Conservation (phyloP, 2,797 vertebrate genomes). For the Sebastes diploproa region DNA sequence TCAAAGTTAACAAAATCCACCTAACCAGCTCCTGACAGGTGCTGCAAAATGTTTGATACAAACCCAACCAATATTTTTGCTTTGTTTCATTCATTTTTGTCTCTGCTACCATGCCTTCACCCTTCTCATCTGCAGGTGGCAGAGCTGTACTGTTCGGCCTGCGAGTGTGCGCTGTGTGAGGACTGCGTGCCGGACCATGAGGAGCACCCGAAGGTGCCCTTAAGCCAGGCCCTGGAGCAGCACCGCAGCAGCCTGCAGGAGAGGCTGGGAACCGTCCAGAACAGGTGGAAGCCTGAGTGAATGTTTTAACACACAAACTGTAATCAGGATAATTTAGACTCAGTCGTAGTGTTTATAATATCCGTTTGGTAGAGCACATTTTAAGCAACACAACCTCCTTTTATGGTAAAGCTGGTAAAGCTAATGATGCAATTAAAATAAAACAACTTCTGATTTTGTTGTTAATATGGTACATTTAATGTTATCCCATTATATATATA, state of each 20-base stretch:
- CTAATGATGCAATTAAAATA: no score
- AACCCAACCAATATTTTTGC: background rate
- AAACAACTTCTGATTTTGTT: no score
- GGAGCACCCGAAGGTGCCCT: constrained; percentile 87
- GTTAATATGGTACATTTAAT: no score
- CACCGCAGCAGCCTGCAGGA: constrained; percentile 89
- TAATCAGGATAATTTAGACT: background rate
- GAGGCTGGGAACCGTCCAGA: constrained; percentile 86
- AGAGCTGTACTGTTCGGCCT: constrained; percentile 90
- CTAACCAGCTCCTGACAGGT: background rate
- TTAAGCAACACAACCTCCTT: no score
- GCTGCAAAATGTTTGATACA: background rate
- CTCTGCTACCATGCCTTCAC: background rate
- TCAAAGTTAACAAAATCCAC: background rate
- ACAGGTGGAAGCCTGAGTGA: constrained; percentile 77
- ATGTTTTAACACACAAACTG: background rate
- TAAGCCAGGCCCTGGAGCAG: constrained; percentile 89
- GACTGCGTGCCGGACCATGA: constrained; percentile 90
- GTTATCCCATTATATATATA: no score
- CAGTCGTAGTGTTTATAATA: no score
- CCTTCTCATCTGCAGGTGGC: constrained; percentile 80
- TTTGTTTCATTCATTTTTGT: background rate
- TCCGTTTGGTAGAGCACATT: no score
- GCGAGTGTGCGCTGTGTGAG: constrained; percentile 90
- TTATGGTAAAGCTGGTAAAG: no score